A percentile compares a stretch with the other conserved stretches of the same genome.
Conservation (phyloP, 2,113 vertebrate genomes). For the Paedocypris sp. region DNA sequence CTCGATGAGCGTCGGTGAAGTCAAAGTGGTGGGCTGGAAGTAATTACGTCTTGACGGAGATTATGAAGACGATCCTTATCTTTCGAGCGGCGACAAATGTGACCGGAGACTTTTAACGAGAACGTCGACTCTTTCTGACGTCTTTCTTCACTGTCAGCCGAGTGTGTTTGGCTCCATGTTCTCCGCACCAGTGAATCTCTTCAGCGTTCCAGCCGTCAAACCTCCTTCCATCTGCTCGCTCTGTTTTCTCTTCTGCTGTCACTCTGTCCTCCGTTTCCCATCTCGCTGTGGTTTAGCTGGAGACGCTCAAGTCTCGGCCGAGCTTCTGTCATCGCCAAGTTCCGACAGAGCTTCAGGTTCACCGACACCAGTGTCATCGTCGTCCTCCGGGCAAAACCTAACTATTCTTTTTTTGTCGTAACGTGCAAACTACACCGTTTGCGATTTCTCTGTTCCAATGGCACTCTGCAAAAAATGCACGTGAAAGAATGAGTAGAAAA, state of each 20-base stretch:
- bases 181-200: conserved; percentile 39
- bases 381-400: background rate
- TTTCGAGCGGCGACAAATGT: too few species aligned
- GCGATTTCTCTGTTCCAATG: too few species aligned
- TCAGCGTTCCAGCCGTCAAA: conserved; percentile 45
- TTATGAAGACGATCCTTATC: too few species aligned
- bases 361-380: background rate
- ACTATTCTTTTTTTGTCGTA: too few species aligned
- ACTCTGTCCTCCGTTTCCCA: background rate
- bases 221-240: conserved; percentile 57
- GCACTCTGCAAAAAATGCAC: background rate
- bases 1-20: too few species aligned
- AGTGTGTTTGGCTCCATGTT: background rate
- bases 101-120: background rate
- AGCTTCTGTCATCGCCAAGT: background rate
- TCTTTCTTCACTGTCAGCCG: too few species aligned
- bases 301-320: background rate
- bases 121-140: too few species aligned
- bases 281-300: background rate
- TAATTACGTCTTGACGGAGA: too few species aligned
- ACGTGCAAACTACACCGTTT: too few species aligned
- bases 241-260: background rate
- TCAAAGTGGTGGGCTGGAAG: too few species aligned
- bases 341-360: background rate
- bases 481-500: too few species aligned